Conservation (phyloP, 2,113 vertebrate species). For the Geococcyx californianus region DNA sequence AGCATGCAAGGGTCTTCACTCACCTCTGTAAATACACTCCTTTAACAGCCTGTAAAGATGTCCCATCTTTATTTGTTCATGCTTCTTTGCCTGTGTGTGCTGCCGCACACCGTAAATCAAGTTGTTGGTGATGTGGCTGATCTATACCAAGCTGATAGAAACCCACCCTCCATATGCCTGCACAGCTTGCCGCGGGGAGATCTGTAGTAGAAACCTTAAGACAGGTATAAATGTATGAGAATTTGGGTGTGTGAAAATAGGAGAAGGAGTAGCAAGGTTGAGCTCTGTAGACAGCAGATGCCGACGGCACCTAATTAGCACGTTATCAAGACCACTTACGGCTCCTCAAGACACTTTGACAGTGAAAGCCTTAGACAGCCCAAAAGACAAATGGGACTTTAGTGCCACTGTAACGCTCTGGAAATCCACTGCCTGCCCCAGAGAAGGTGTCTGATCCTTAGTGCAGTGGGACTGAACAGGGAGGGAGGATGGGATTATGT, state of each 20-base stretch:
- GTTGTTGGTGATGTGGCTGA: not conserved
- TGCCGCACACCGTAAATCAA: not conserved
- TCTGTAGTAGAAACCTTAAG: not conserved
- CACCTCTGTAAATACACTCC: not conserved
- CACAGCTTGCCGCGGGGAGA: not conserved
- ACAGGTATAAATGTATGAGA: not conserved
- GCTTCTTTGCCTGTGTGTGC: not conserved
- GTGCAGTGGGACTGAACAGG: not conserved
- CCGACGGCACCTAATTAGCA: not conserved
- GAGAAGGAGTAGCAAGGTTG: not conserved
- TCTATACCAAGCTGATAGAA: not conserved
- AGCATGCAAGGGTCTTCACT: not conserved
- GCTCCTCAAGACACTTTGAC: not conserved
- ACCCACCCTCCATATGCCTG: not conserved
- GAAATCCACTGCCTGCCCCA: not conserved
- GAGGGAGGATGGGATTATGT: not conserved
- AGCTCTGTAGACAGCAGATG: not conserved
- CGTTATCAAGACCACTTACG: not conserved
- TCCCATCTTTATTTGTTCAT: not conserved
- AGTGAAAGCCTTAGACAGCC: not conserved
- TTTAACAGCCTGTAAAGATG: not conserved
- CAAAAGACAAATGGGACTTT: not conserved
- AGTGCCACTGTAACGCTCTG: not conserved
- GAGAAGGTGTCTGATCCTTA: not conserved
- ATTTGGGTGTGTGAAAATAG: not conserved